Evolutionary conservation across 2,113 vertebrate genomes (phyloP).

Genomic region (Eleginops maclovinus): DNA sequence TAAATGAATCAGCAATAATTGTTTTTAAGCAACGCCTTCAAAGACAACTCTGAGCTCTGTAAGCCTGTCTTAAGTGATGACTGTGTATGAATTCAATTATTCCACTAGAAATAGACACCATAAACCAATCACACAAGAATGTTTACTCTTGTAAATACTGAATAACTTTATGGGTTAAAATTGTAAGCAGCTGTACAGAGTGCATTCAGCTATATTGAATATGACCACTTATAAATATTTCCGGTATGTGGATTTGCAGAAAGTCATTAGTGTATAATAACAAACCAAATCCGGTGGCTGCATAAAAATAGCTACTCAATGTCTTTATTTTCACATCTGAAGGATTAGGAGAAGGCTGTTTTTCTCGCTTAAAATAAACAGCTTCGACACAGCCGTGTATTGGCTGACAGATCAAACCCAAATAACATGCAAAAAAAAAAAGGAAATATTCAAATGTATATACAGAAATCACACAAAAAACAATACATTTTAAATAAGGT

Average conservation of each 20-base stretch:
- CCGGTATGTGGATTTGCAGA: conserved; percentile 32
- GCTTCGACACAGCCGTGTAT: not conserved
- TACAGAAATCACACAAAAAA: conserved; percentile 49
- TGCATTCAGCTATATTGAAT: conserved; percentile 36
- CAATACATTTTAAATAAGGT: conserved; percentile 58
- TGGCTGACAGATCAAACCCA: not conserved
- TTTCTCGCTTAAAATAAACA: not conserved
- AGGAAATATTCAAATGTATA: conserved; percentile 34
- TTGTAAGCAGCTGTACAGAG: conserved; percentile 38
- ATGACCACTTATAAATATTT: conserved; percentile 31
- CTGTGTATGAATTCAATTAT: not conserved
- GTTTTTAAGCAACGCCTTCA: conserved; percentile 14
- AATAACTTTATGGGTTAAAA: conserved; percentile 33
- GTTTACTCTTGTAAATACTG: conserved; percentile 14
- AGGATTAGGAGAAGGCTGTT: not conserved
- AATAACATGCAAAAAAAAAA: not conserved
- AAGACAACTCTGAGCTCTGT: conserved; percentile 9
- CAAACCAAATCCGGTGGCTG: conserved; percentile 36
- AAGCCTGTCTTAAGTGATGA: conserved; percentile 5
- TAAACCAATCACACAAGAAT: conserved; percentile 28
- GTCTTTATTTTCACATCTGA: conserved; percentile 38
- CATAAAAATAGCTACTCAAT: conserved; percentile 37
- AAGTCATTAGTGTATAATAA: conserved; percentile 40
- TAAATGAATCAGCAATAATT: conserved; percentile 42
- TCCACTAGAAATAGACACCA: not conserved